Percentiles rank a stretch among this genome's conserved stretches.
These are phyloP conservation scores for Noctua pronuba DNA, from an alignment of 2,888 invertebrate genomes.

Conservation along the genomic window DNA sequence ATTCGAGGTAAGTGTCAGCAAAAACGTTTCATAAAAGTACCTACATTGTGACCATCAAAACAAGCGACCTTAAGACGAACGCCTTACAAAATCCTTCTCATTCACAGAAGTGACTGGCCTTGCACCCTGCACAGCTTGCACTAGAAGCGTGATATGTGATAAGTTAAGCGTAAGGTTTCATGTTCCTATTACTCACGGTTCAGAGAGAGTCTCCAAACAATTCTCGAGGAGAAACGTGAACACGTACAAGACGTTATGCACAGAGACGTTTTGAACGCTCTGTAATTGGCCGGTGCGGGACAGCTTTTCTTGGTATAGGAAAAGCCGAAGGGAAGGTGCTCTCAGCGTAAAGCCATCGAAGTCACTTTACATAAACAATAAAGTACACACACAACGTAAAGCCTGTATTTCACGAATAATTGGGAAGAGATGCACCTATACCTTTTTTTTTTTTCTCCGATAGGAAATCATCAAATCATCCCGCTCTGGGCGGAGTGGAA, in stretches of 20 bases:
- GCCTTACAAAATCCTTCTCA: background rate
- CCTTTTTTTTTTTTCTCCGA: no score
- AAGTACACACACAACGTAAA: background rate
- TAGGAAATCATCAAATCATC: no score
- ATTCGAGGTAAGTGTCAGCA: background rate
- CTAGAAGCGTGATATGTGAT: background rate
- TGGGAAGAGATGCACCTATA: background rate
- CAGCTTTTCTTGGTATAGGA: background rate
- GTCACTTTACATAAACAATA: background rate
- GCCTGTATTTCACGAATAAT: no score
- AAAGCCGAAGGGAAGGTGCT: background rate
- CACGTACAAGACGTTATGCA: constrained; percentile 33
- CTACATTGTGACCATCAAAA: background rate
- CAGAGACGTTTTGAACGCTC: constrained; percentile 7
- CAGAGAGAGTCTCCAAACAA: constrained; percentile 43
- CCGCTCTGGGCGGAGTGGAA: no score
- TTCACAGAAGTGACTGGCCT: background rate
- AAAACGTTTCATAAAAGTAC: background rate
- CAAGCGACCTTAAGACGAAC: background rate
- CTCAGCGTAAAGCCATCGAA: no score
- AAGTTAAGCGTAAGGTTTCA: constrained; percentile 20
- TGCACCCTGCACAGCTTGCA: background rate
- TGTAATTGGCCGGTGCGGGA: constrained; percentile 3
- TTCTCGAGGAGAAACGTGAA: constrained; percentile 30
- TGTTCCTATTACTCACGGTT: constrained; percentile 27